Evolutionary conservation across 2,888 invertebrate genomes (phyloP), one percentile per base, ranked within the genome.

Genomic region (Gerris lacustris): DNA sequence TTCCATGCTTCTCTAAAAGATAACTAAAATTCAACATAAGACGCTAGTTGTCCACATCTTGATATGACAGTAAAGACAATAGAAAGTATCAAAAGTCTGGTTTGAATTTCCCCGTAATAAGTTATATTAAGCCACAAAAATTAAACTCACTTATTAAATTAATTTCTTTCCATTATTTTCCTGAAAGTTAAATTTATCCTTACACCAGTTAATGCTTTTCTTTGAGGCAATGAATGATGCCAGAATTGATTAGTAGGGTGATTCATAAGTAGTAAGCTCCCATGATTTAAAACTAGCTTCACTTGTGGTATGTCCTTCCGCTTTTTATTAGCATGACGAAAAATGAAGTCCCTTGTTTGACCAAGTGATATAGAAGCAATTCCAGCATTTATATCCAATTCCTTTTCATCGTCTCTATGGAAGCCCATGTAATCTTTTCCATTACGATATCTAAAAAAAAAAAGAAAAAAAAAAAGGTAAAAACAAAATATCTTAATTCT

Each of bases 301-400:
- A 85, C 84, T 75, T 81, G 78, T 44, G 82, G 80, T 75, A 84
- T 81, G 55, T 9, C 7, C 72, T 83, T 79, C 76, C 83, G 84
- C 74, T 84, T 81, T 0, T 83, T 81, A 74, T 86, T 84, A 73
- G 81, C 82, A 76, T 88, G 88, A 77, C 84, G 86, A 55, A 89
- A 82, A 7, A 88, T 81, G 78, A 89, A 89, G 66, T 85, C 83
- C 75, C 89, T 81, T 69, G 83, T 79, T 78, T 86, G 85, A 0
- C 89, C 89, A 11, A 89, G 80, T 6, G 87, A 86, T 43, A 89
- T 78, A 0, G 89, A 89, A 5, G 88, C 88, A 75, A 89, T 89
- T 0, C 89, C 87, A 67, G 81, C 82, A 5, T 79, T 79, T 7
- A 81, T 81, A 76, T 86, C 87, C 72, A 89, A 80, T 74, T 88